Conservation (phyloP, 2,113 vertebrate species). For the Aramus guarauna region DNA sequence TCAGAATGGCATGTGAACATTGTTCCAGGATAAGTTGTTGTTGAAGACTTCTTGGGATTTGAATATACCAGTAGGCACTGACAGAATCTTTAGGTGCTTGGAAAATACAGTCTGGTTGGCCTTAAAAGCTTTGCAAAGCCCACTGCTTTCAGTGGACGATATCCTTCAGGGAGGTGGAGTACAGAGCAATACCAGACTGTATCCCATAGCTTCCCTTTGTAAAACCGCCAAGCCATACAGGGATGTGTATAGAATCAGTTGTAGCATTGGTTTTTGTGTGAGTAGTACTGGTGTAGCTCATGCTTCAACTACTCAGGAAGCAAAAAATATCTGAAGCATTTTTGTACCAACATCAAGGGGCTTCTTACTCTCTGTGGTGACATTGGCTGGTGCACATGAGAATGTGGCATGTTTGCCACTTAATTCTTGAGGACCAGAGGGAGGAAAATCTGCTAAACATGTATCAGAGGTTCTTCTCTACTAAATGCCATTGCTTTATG, state of each 20-base stretch:
- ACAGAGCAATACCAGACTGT: neutral
- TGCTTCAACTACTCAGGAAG: neutral
- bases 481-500: conserved; percentile 10
- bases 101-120: neutral
- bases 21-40: neutral
- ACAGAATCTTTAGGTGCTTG: neutral
- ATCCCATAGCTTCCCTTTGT: neutral
- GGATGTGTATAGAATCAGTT: neutral
- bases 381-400: neutral
- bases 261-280: neutral
- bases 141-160: neutral
- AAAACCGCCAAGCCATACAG: neutral
- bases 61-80: neutral
- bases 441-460: neutral
- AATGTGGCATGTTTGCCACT: conserved; percentile 10
- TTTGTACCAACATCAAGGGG: neutral
- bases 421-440: neutral
- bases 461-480: neutral
- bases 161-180: neutral
- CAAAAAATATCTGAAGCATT: neutral
- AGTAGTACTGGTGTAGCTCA: neutral
- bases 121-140: neutral
- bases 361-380: neutral
- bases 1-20: neutral
- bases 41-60: neutral